phyloP scores from a whole-genome alignment of 2,113 vertebrate genomes.

The Anoplopoma fimbria region DNA sequence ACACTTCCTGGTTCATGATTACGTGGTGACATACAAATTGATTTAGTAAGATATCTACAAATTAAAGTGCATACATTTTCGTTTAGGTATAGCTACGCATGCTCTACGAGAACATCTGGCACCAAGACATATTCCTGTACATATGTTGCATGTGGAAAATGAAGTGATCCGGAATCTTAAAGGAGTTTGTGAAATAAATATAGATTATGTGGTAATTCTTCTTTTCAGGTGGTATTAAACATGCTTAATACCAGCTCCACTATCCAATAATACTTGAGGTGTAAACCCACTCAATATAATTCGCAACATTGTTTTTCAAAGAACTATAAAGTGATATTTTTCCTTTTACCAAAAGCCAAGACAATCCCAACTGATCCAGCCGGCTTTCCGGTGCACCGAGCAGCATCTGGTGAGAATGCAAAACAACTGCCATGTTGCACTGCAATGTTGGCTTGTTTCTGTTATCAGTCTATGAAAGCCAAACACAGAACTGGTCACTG shows the following conservation, averaged over 20 bases:
- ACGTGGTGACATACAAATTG: background rate
- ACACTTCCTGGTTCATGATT: background rate
- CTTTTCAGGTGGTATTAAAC: background rate
- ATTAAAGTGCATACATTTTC: background rate
- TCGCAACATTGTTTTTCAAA: too few relatives aligned
- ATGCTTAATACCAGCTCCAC: background rate
- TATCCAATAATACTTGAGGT: background rate
- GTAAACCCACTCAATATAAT: background rate
- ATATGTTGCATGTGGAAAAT: background rate
- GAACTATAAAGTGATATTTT: background rate
- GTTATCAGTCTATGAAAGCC: slow-evolving; percentile 19
- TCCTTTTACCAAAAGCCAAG: background rate
- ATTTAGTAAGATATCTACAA: background rate
- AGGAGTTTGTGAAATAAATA: background rate
- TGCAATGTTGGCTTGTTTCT: slow-evolving; percentile 28
- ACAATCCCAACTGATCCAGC: background rate
- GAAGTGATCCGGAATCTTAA: background rate
- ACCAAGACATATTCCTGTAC: background rate
- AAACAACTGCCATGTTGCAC: background rate
- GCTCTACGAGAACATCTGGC: background rate
- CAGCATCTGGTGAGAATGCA: background rate
- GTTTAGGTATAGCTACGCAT: background rate
- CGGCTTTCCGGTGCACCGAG: background rate
- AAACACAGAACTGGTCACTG: slow-evolving; percentile 37
- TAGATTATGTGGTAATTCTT: background rate